A percentile compares a stretch with the other conserved stretches of the same genome.
phyloP scores from a whole-genome alignment of 2,888 invertebrate species.

The Hyles lineata region DNA sequence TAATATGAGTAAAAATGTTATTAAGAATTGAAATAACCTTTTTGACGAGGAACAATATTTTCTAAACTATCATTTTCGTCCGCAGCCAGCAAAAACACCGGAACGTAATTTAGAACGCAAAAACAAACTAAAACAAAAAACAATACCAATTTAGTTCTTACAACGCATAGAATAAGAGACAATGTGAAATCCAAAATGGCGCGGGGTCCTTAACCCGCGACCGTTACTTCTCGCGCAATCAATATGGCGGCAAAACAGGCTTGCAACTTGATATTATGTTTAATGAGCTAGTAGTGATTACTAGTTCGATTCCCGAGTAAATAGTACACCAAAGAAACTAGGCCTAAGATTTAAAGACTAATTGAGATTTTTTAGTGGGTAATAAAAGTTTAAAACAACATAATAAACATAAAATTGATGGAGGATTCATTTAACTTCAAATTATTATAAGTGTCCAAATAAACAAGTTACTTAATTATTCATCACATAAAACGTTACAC shows the following conservation, averaged over 20 bases:
- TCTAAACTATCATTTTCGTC: too few species aligned
- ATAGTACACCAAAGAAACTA: neutral
- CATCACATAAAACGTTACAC: too few species aligned
- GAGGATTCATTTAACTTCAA: too few species aligned
- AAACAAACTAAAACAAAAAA: neutral
- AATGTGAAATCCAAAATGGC: slow-evolving; percentile 36
- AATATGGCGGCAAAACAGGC: slow-evolving; percentile 49
- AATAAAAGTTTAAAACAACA: too few species aligned
- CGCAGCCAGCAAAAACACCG: neutral
- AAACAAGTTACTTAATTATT: too few species aligned
- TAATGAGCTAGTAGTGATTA: neutral
- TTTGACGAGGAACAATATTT: too few species aligned
- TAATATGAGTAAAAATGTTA: too few species aligned
- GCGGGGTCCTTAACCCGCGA: slow-evolving; percentile 56
- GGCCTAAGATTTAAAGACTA: too few species aligned
- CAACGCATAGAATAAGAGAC: slow-evolving; percentile 18
- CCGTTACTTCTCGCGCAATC: slow-evolving; percentile 65
- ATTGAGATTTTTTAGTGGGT: too few species aligned
- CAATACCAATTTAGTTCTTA: slow-evolving; percentile 24
- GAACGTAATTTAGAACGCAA: neutral
- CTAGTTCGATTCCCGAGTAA: neutral
- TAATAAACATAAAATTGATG: too few species aligned
- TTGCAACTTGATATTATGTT: neutral
- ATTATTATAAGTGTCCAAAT: too few species aligned
- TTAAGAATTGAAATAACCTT: too few species aligned